These are phyloP conservation scores for Phalacrocorax aristotelis DNA, from an alignment of 2,113 vertebrate species.

Conservation along the genomic window DNA sequence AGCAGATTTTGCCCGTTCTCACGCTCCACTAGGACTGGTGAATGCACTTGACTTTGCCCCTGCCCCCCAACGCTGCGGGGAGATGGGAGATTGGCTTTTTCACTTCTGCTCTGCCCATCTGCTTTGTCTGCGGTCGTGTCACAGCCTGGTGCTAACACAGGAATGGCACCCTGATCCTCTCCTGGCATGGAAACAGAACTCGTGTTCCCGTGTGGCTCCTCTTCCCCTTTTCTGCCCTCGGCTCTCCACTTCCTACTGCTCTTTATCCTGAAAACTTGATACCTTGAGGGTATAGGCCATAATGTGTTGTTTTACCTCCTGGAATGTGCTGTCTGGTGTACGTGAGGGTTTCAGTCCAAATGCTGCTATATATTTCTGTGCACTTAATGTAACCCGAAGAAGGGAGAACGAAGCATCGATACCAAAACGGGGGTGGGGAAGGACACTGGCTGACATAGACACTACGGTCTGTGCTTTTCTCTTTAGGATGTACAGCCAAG, in stretches of 20 bases:
- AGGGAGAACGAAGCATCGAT: constrained; percentile 77
- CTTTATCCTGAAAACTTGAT: constrained; percentile 82
- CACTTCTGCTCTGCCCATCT: constrained; percentile 66
- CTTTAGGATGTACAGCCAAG: constrained; percentile 67
- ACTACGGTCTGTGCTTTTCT: constrained; percentile 55
- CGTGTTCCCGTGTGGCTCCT: constrained; percentile 55
- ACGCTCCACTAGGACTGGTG: background rate
- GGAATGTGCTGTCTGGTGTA: constrained; percentile 78
- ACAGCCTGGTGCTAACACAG: constrained; percentile 70
- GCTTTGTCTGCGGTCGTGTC: constrained; percentile 53
- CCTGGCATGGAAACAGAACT: constrained; percentile 74
- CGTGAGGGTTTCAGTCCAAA: constrained; percentile 83
- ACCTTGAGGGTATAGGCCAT: constrained; percentile 75
- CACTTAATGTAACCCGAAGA: constrained; percentile 83
- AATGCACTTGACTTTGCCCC: constrained; percentile 32
- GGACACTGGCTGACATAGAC: constrained; percentile 61
- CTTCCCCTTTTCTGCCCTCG: constrained; percentile 66
- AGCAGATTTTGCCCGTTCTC: constrained; percentile 5
- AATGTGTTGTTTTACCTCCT: constrained; percentile 79
- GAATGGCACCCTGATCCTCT: constrained; percentile 70
- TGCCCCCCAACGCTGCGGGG: background rate
- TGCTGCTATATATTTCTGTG: constrained; percentile 86
- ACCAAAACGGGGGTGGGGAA: constrained; percentile 72
- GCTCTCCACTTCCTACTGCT: constrained; percentile 74
- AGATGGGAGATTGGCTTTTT: constrained; percentile 45